phyloP scores from a whole-genome alignment of 2,888 invertebrate genomes.

The Cheiracanthium punctorium region DNA sequence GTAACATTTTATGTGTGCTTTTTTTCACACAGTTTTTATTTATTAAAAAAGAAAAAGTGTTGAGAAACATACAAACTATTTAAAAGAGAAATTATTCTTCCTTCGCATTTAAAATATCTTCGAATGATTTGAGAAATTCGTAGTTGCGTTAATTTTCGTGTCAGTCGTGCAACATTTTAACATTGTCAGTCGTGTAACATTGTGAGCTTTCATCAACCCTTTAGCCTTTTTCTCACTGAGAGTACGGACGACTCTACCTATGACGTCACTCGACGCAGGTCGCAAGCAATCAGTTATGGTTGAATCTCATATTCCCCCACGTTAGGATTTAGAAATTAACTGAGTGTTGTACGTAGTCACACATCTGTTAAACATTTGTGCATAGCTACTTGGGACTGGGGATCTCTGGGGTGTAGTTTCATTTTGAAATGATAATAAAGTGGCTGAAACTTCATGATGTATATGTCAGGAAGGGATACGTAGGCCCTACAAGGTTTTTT shows the following conservation, averaged over 20 bases:
- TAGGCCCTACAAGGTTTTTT: too few species aligned
- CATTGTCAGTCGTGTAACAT: too few species aligned
- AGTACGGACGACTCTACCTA: neutral
- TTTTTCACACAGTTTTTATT: too few species aligned
- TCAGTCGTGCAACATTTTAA: too few species aligned
- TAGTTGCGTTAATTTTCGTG: too few species aligned
- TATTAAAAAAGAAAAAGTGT: too few species aligned
- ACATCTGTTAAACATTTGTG: constrained; percentile 2
- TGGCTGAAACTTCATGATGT: neutral
- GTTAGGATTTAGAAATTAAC: neutral
- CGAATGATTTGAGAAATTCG: too few species aligned
- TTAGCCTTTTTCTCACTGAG: neutral
- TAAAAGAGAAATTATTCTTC: too few species aligned
- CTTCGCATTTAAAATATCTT: too few species aligned
- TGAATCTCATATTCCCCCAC: neutral
- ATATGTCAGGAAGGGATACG: too few species aligned
- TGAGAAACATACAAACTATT: too few species aligned
- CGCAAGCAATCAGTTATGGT: neutral
- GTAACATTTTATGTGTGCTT: too few species aligned
- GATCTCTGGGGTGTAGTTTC: neutral
- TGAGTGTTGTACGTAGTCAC: neutral
- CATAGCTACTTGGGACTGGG: neutral
- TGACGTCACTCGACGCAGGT: neutral
- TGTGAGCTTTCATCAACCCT: constrained; percentile 3
- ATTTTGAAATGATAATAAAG: neutral